Evolutionary conservation across 23 tunicate species (phyloP).

Genomic region (Oikopleura albicans): DNA sequence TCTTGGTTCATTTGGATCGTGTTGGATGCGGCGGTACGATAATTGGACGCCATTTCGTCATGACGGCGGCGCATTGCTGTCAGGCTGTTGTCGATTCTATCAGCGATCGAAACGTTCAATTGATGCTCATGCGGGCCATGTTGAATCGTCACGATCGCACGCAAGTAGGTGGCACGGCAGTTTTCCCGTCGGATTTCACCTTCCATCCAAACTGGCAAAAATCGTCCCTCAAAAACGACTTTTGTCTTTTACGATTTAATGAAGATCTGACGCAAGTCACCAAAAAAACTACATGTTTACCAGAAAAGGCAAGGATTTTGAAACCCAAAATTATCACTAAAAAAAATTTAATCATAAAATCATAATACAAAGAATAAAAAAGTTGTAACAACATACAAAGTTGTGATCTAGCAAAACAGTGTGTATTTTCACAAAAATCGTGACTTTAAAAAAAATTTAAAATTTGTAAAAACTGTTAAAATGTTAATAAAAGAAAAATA

Average conservation of each 20-base stretch:
- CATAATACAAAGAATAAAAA: too few relatives aligned
- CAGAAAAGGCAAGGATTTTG: too few relatives aligned
- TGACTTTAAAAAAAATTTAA: too few relatives aligned
- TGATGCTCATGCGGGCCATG: not conserved
- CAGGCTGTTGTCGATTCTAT: constrained; percentile 12
- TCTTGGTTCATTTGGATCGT: constrained; percentile 5
- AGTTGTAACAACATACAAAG: too few relatives aligned
- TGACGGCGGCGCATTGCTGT: constrained; percentile 17
- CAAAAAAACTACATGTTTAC: not conserved
- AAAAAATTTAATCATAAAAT: too few relatives aligned
- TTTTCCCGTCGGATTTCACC: not conserved
- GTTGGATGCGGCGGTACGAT: constrained; percentile 11
- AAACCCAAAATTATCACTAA: too few relatives aligned
- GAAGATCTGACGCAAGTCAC: not conserved
- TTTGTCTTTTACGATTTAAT: not conserved
- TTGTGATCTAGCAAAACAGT: too few relatives aligned
- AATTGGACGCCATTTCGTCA: not conserved
- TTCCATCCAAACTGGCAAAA: constrained; percentile 4
- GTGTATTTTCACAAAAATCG: too few relatives aligned
- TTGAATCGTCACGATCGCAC: not conserved
- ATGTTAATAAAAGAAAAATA: too few relatives aligned
- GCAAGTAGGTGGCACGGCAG: not conserved
- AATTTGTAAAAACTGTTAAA: too few relatives aligned
- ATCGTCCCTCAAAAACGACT: not conserved
- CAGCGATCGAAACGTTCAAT: not conserved